phyloP scores from a whole-genome alignment of 2,797 vertebrate species.

The Hapalemur alaotrensis region DNA sequence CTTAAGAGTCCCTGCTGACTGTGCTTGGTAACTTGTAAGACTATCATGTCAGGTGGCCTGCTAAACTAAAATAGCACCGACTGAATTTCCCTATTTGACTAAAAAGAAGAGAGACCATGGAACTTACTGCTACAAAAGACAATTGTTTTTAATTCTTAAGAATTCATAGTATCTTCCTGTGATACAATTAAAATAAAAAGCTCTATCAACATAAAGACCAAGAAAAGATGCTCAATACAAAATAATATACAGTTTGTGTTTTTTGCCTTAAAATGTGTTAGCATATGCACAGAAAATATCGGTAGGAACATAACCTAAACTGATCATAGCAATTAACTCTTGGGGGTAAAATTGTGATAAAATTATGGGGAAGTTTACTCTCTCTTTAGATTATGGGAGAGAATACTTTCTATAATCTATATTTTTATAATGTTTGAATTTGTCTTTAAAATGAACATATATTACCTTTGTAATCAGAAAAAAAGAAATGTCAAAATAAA shows the following conservation, averaged over 20 bases:
- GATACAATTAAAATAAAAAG: slow-evolving; percentile 31
- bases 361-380: neutral
- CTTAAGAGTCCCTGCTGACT: neutral
- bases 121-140: neutral
- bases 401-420: neutral
- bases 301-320: neutral
- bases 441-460: slow-evolving; percentile 30
- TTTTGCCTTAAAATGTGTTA: slow-evolving; percentile 37
- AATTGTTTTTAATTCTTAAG: neutral
- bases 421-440: neutral
- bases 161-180: neutral
- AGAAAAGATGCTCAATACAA: slow-evolving; percentile 30
- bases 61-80: neutral
- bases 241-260: neutral
- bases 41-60: neutral
- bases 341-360: neutral
- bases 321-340: neutral
- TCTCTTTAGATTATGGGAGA: neutral
- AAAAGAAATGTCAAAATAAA: slow-evolving; percentile 13
- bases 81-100: neutral
- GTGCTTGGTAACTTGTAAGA: neutral
- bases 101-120: neutral
- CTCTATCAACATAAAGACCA: neutral
- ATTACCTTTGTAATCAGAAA: slow-evolving; percentile 50
- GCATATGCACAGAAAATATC: neutral